Conservation (phyloP, 2,888 invertebrate genomes). For the Pterobdella sp. region DNA sequence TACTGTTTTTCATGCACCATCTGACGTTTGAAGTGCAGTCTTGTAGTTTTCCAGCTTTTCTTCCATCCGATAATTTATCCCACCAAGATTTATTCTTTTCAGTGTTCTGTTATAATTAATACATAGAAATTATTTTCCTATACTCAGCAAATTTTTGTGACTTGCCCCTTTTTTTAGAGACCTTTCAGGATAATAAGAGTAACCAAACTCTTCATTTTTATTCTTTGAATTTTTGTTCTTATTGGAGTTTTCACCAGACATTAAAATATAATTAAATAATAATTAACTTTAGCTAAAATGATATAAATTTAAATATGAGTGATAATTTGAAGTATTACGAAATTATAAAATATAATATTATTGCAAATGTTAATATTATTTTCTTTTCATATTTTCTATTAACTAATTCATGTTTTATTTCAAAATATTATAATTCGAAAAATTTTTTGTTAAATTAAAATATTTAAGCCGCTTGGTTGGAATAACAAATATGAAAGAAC, state of each 20-base stretch:
- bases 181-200: constrained; percentile 38
- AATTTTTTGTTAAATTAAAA: neutral
- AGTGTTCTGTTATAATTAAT: neutral
- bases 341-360: neutral
- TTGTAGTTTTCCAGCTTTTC: constrained; percentile 41
- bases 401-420: neutral
- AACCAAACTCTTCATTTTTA: constrained; percentile 37
- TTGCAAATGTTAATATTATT: neutral
- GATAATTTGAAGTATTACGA: neutral
- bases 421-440: neutral
- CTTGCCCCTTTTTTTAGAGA: neutral
- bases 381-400: neutral
- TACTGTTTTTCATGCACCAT: constrained; percentile 63
- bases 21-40: constrained; percentile 75
- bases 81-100: neutral
- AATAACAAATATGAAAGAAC: neutral
- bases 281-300: neutral
- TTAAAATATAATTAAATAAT: neutral
- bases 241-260: neutral
- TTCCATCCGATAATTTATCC: constrained; percentile 31
- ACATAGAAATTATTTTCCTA: neutral
- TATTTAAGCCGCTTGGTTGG: neutral
- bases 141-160: neutral
- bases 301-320: neutral
- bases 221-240: neutral